These are phyloP conservation scores for Cotesia vestalis DNA, from an alignment of 1,140 invertebrate genomes.

Conservation along the genomic window DNA sequence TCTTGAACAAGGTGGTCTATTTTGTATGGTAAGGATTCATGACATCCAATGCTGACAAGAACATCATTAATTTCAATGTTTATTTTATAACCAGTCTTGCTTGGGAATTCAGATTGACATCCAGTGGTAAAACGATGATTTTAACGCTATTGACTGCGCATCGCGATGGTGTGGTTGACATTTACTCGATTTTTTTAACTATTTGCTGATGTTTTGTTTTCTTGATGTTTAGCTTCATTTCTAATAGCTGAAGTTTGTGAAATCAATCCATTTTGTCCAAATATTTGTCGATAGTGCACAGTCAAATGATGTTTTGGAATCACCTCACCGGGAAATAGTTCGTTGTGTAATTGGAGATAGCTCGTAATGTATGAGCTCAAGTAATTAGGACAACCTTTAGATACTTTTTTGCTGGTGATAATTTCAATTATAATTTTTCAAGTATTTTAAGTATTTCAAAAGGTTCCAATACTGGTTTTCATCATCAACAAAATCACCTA, in stretches of 20 bases:
- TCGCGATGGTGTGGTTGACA: not conserved
- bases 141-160: not conserved
- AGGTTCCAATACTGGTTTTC: too few relatives aligned
- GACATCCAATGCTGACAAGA: slow-evolving; percentile 7
- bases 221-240: slow-evolving; percentile 34
- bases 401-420: not conserved
- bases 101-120: not conserved
- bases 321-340: slow-evolving; percentile 36
- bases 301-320: slow-evolving; percentile 39
- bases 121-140: not conserved
- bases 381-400: not conserved
- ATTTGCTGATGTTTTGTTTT: slow-evolving; percentile 27
- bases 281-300: slow-evolving; percentile 32
- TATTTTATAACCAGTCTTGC: not conserved
- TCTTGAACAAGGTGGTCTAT: not conserved
- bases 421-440: too few relatives aligned
- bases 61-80: not conserved
- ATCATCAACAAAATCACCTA: too few relatives aligned
- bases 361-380: not conserved
- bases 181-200: not conserved
- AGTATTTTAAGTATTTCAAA: too few relatives aligned
- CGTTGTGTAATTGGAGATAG: not conserved
- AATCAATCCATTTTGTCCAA: slow-evolving; percentile 20
- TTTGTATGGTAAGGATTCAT: not conserved
- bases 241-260: slow-evolving; percentile 31